Evolutionary conservation across 2,113 vertebrate genomes (phyloP).

Genomic region (Lates calcarifer): DNA sequence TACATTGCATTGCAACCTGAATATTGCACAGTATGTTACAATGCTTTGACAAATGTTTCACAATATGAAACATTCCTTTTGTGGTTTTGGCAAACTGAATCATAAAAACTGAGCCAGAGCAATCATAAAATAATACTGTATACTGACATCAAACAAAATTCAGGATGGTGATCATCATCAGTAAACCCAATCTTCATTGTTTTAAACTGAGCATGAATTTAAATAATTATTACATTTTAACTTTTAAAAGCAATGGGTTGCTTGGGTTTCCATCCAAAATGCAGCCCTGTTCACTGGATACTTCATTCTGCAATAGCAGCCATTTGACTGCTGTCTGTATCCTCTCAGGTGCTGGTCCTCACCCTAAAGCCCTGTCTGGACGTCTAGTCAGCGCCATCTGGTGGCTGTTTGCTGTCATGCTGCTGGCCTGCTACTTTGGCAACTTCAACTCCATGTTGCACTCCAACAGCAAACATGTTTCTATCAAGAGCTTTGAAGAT

Average conservation of each 20-base stretch:
- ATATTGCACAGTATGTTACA: background rate
- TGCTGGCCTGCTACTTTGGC: slow-evolving; percentile 89
- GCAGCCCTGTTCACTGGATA: background rate
- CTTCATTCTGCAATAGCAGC: background rate
- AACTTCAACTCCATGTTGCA: slow-evolving; percentile 83
- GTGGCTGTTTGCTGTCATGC: slow-evolving; percentile 90
- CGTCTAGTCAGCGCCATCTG: slow-evolving; percentile 88
- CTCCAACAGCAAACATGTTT: slow-evolving; percentile 74
- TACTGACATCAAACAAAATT: too few relatives aligned
- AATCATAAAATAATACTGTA: background rate
- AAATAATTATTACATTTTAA: too few relatives aligned
- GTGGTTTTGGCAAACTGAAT: too few relatives aligned
- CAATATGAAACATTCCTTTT: background rate
- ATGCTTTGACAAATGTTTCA: background rate
- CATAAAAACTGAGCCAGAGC: too few relatives aligned
- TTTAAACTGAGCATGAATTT: too few relatives aligned
- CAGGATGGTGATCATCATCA: too few relatives aligned
- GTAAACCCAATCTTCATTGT: too few relatives aligned
- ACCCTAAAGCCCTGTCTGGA: slow-evolving; percentile 87
- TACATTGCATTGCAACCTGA: background rate
- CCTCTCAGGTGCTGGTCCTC: slow-evolving; percentile 86
- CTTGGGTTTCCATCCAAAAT: too few relatives aligned
- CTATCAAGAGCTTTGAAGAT: slow-evolving; percentile 89
- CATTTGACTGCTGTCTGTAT: background rate
- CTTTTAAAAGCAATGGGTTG: too few relatives aligned